These are phyloP conservation scores for Loriculus beryllinus DNA, from an alignment of 2,797 vertebrate species.

Conservation along the genomic window DNA sequence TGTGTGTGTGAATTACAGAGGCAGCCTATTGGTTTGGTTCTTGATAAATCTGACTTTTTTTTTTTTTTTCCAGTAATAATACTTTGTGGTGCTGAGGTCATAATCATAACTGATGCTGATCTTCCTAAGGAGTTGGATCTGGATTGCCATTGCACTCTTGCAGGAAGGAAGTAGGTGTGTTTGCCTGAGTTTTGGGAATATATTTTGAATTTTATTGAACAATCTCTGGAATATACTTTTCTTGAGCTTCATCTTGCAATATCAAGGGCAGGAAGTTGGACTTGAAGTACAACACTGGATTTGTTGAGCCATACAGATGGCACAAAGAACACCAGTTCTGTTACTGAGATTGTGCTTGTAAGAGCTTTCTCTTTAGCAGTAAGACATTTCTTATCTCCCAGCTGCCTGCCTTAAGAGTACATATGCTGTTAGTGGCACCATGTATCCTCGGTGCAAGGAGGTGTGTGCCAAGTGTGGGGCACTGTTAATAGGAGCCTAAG, in stretches of 20 bases:
- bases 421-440: neutral
- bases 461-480: neutral
- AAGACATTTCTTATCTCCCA: neutral
- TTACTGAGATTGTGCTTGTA: neutral
- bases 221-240: neutral
- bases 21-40: neutral
- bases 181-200: neutral
- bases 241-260: neutral
- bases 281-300: neutral
- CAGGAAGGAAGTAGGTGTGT: slow-evolving; percentile 93
- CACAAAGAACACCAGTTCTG: neutral
- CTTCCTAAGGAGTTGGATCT: slow-evolving; percentile 87
- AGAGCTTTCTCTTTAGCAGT: neutral
- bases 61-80: slow-evolving; percentile 83
- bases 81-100: slow-evolving; percentile 82
- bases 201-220: neutral
- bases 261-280: neutral
- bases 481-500: neutral
- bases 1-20: neutral
- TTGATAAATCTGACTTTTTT: neutral
- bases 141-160: slow-evolving; percentile 88
- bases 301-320: neutral
- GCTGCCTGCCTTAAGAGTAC: neutral
- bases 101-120: slow-evolving; percentile 87
- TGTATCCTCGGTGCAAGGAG: neutral